A percentile compares a stretch with the other conserved stretches of the same genome.
phyloP scores from a whole-genome alignment of 2,888 invertebrate genomes.

The Cephus runcator region DNA sequence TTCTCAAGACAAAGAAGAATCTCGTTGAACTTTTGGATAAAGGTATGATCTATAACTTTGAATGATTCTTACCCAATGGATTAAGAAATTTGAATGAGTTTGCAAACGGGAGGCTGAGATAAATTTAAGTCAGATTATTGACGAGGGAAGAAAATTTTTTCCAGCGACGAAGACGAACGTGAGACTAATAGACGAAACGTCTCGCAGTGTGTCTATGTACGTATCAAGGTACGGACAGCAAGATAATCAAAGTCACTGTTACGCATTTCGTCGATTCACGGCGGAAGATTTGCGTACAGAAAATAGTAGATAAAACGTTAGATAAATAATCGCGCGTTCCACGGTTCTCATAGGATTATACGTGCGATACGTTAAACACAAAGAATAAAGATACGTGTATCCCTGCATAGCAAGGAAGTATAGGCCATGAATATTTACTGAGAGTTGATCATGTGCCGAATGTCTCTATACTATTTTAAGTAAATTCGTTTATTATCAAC shows the following conservation, averaged over 20 bases:
- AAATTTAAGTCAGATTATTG: background rate
- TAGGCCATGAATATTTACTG: background rate
- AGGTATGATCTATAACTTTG: background rate
- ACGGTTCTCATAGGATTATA: background rate
- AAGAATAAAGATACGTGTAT: background rate
- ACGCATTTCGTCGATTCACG: background rate
- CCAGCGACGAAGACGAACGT: background rate
- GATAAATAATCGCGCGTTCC: background rate
- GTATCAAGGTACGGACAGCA: background rate
- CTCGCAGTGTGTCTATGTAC: background rate
- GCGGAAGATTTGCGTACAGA: background rate
- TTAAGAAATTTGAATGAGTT: background rate
- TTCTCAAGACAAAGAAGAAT: background rate
- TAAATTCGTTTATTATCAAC: background rate
- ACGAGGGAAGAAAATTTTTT: background rate
- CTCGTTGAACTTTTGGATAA: background rate
- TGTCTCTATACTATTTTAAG: background rate
- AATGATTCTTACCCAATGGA: background rate
- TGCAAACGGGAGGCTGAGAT: background rate
- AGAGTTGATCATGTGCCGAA: background rate
- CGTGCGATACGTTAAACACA: background rate
- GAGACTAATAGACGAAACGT: background rate
- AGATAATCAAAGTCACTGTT: background rate
- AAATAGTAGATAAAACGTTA: background rate
- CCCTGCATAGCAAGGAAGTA: background rate